These are phyloP conservation scores for Mayetiola destructor DNA, from an alignment of 2,888 invertebrate species.

Conservation along the genomic window DNA sequence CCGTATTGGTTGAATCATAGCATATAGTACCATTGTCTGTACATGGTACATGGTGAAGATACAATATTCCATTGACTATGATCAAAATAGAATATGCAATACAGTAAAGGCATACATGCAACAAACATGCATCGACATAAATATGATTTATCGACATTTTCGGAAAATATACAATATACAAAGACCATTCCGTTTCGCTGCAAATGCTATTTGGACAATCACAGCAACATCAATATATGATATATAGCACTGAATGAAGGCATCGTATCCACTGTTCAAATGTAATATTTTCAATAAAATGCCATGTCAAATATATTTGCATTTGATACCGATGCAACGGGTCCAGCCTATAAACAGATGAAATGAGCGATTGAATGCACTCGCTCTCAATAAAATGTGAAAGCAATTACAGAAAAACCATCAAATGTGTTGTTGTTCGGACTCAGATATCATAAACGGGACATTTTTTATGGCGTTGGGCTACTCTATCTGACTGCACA, in stretches of 20 bases:
- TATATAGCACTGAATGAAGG: too few relatives aligned
- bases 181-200: too few relatives aligned
- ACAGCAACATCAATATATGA: too few relatives aligned
- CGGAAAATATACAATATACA: too few relatives aligned
- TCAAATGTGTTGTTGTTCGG: background rate
- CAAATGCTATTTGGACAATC: too few relatives aligned
- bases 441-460: slow-evolving; percentile 1
- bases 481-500: background rate
- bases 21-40: too few relatives aligned
- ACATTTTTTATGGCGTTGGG: background rate
- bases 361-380: background rate
- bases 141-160: slow-evolving; percentile 11
- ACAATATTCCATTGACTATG: background rate
- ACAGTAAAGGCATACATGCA: too few relatives aligned
- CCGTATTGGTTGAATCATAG: too few relatives aligned
- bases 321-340: background rate
- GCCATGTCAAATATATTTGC: slow-evolving; percentile 8
- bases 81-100: too few relatives aligned
- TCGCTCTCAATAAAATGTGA: slow-evolving; percentile 8
- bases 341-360: background rate
- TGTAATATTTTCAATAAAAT: slow-evolving; percentile 5
- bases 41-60: background rate
- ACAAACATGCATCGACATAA: slow-evolving; percentile 11
- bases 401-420: slow-evolving; percentile 13
- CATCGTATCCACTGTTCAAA: too few relatives aligned